Evolutionary conservation across 2,113 vertebrate species (phyloP).

Genomic region (Chelonoidis abingdonii): DNA sequence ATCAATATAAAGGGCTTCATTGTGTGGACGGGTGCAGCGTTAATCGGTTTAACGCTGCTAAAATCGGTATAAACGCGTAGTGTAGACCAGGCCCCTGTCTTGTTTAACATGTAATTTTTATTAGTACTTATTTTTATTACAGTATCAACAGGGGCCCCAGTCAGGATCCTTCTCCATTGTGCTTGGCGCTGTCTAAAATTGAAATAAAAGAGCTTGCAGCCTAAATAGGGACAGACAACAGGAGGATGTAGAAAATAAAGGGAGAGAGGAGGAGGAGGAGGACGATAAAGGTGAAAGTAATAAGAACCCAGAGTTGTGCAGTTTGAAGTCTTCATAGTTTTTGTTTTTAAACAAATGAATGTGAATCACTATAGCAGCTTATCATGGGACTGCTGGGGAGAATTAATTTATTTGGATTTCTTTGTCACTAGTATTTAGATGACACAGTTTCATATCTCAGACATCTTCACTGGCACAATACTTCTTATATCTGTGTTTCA

Average conservation of each 20-base stretch:
- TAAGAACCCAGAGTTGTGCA: not conserved
- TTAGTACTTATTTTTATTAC: not conserved
- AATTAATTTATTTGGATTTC: not conserved
- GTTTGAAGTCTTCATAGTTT: not conserved
- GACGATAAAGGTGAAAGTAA: not conserved
- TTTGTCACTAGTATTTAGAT: not conserved
- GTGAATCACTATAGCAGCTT: not conserved
- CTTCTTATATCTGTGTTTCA: not conserved
- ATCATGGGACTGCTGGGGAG: not conserved
- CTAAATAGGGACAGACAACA: not conserved
- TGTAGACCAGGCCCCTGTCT: not conserved
- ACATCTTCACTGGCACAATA: not conserved
- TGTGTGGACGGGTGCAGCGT: no score
- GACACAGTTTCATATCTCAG: not conserved
- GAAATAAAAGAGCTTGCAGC: not conserved
- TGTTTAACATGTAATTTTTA: not conserved
- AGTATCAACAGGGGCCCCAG: not conserved
- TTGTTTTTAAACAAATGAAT: not conserved
- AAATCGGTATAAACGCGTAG: no score
- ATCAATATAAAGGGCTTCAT: no score
- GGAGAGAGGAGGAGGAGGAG: no score
- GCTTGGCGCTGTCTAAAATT: not conserved
- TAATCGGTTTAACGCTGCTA: no score
- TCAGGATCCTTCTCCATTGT: not conserved
- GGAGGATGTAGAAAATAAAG: not conserved